Conservation (phyloP, 2,888 invertebrate species). For the Iphiclides podalirius region DNA sequence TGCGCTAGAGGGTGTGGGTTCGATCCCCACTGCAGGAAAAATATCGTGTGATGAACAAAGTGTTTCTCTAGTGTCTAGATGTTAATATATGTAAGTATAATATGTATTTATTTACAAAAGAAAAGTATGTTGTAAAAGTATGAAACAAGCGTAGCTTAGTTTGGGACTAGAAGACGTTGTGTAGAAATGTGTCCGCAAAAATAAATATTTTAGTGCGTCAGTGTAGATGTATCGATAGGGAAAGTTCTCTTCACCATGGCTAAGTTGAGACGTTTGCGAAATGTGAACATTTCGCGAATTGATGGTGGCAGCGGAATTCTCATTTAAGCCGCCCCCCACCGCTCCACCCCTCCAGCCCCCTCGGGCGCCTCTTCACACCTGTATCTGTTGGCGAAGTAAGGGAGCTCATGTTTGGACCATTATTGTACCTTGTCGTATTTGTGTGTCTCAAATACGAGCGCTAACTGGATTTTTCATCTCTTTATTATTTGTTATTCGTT, state of each 20-base stretch:
- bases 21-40: too few relatives aligned
- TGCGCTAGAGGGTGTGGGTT: too few relatives aligned
- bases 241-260: constrained; percentile 34
- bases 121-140: too few relatives aligned
- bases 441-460: neutral
- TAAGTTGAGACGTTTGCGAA: constrained; percentile 80
- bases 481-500: neutral
- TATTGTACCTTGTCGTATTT: neutral
- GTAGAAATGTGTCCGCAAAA: too few relatives aligned
- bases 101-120: too few relatives aligned
- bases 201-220: too few relatives aligned
- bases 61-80: too few relatives aligned
- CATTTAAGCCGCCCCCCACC: constrained; percentile 51
- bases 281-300: constrained; percentile 78
- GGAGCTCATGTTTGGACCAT: constrained; percentile 19
- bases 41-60: too few relatives aligned
- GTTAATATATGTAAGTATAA: too few relatives aligned
- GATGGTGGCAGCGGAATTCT: constrained; percentile 76
- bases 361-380: constrained; percentile 28
- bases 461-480: neutral
- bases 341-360: constrained; percentile 7
- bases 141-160: too few relatives aligned
- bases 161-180: too few relatives aligned
- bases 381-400: constrained; percentile 32
- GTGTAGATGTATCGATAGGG: constrained; percentile 27